These are phyloP conservation scores for Operophtera brumata DNA, from an alignment of 2,888 invertebrate genomes.

Conservation along the genomic window DNA sequence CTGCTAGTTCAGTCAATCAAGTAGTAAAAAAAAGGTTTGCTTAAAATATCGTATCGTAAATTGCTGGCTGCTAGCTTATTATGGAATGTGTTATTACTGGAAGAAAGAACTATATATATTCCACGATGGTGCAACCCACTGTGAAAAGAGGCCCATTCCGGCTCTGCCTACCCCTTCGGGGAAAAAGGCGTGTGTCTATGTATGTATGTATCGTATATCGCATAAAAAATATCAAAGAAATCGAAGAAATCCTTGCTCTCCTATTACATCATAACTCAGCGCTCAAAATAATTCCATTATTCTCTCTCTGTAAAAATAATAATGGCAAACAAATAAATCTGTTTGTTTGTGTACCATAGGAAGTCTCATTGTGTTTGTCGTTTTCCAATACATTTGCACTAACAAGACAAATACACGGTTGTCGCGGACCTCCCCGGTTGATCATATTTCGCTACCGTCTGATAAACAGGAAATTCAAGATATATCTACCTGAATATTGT, in stretches of 20 bases:
- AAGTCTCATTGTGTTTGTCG: slow-evolving; percentile 47
- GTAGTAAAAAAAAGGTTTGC: too few relatives aligned
- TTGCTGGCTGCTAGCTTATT: too few relatives aligned
- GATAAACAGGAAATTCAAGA: slow-evolving; percentile 51
- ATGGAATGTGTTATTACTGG: too few relatives aligned
- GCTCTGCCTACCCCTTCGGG: too few relatives aligned
- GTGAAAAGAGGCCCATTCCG: too few relatives aligned
- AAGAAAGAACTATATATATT: too few relatives aligned
- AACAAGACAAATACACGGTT: slow-evolving; percentile 64
- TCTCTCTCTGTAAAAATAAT: slow-evolving; percentile 21
- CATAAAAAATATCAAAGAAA: background rate
- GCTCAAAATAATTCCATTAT: slow-evolving; percentile 11
- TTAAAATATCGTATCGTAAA: too few relatives aligned
- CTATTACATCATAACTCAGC: background rate
- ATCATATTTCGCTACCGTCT: slow-evolving; percentile 57
- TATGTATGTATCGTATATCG: too few relatives aligned
- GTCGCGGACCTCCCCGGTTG: slow-evolving; percentile 41
- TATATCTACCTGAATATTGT: background rate
- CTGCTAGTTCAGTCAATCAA: too few relatives aligned
- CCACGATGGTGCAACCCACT: too few relatives aligned
- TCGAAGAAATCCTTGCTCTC: background rate
- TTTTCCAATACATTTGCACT: slow-evolving; percentile 67
- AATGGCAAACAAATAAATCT: slow-evolving; percentile 33
- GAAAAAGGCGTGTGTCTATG: too few relatives aligned
- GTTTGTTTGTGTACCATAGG: slow-evolving; percentile 39